phyloP scores from a whole-genome alignment of 1,140 invertebrate species.

The Drosophila miranda region DNA sequence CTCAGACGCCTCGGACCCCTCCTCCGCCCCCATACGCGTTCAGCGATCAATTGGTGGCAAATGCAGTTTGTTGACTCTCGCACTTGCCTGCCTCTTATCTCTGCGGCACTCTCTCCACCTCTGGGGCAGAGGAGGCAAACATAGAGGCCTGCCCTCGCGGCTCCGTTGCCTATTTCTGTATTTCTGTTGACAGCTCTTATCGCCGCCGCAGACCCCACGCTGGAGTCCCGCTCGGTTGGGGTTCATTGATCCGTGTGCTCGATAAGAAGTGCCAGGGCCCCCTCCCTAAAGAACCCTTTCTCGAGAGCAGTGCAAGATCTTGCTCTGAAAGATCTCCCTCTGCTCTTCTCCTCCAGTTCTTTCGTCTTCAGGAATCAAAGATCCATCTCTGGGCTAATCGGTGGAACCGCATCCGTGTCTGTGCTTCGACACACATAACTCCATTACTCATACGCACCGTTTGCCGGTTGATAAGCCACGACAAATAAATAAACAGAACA shows the following conservation, averaged over 20 bases:
- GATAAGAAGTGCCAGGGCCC: constrained; percentile 42
- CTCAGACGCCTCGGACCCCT: too few relatives aligned
- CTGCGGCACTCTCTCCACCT: constrained; percentile 10
- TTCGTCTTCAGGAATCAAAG: too few relatives aligned
- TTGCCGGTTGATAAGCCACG: constrained; percentile 19
- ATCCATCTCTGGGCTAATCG: too few relatives aligned
- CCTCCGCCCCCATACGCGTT: neutral
- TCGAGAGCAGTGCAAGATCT: too few relatives aligned
- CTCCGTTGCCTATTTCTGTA: constrained; percentile 30
- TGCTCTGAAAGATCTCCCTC: too few relatives aligned
- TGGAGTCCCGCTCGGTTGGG: constrained; percentile 46
- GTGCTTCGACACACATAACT: constrained; percentile 7
- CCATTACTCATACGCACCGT: constrained; percentile 65
- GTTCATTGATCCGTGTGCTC: constrained; percentile 68
- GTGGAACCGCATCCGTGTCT: neutral
- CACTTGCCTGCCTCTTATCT: constrained; percentile 42
- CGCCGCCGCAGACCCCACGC: constrained; percentile 18
- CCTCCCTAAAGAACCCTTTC: constrained; percentile 1
- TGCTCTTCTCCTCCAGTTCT: too few relatives aligned
- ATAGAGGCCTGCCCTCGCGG: constrained; percentile 37
- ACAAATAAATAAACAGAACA: constrained; percentile 12
- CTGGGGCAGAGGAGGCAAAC: constrained; percentile 9
- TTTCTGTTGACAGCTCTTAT: constrained; percentile 43
- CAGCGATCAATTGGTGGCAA: constrained; percentile 67
- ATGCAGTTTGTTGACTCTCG: constrained; percentile 56